These are phyloP conservation scores for Falco punctatus DNA, from an alignment of 2,113 vertebrate genomes.

Conservation along the genomic window DNA sequence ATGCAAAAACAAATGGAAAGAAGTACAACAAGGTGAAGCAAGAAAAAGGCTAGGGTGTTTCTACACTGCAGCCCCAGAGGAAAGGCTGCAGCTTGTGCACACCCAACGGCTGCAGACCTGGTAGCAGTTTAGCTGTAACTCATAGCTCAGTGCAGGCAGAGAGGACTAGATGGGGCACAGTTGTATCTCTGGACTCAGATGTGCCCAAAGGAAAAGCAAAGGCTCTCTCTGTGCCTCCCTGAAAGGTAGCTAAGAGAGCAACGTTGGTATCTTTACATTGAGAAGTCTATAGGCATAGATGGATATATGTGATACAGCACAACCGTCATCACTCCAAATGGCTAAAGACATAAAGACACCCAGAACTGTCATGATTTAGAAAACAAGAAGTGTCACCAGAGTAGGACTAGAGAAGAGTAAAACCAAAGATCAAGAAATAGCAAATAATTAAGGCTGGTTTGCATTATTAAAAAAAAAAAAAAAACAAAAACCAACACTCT, in stretches of 20 bases:
- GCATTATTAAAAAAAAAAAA: not conserved
- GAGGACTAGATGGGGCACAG: not conserved
- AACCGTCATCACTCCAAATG: fast-evolving
- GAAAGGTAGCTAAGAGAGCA: not conserved
- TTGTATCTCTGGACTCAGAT: not conserved
- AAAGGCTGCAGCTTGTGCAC: not conserved
- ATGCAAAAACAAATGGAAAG: not conserved
- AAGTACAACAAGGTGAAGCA: not conserved
- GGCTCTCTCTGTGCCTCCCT: not conserved
- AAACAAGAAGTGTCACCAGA: not conserved
- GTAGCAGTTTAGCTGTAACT: not conserved
- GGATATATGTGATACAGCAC: not conserved
- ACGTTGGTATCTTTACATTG: not conserved
- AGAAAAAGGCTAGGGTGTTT: not conserved
- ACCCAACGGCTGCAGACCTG: not conserved
- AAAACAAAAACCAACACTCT: not conserved
- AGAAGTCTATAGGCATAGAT: not conserved
- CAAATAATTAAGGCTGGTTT: not conserved
- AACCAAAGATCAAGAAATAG: not conserved
- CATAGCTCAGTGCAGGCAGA: not conserved
- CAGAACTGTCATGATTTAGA: not conserved
- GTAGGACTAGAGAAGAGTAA: not conserved
- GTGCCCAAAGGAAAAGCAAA: not conserved
- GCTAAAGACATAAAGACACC: not conserved
- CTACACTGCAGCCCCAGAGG: not conserved